phyloP scores from a whole-genome alignment of 2,888 invertebrate species.

The Sminthurides aquaticus region DNA sequence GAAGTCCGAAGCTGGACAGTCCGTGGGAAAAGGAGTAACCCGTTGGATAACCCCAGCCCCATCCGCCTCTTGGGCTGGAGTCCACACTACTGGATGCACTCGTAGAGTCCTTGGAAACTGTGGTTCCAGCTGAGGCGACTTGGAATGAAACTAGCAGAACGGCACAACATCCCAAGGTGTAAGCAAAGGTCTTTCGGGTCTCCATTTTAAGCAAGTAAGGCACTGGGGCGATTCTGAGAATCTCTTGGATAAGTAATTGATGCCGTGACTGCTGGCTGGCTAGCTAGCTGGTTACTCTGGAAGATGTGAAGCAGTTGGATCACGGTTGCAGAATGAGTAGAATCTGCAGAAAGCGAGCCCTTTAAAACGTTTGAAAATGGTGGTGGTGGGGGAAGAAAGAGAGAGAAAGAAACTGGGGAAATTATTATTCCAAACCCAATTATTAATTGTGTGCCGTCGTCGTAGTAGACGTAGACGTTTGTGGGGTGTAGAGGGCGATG shows the following conservation, averaged over 20 bases:
- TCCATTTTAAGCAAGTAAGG: slow-evolving; percentile 3
- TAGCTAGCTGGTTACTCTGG: no score
- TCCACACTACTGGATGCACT: neutral
- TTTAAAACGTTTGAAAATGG: neutral
- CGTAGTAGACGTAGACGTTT: no score
- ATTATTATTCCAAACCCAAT: neutral
- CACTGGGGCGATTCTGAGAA: no score
- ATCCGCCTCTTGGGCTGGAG: slow-evolving; percentile 5
- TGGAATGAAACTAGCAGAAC: neutral
- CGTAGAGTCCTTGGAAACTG: neutral
- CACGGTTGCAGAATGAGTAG: neutral
- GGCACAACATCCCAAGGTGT: neutral
- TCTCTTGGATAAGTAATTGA: no score
- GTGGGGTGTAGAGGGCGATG: neutral
- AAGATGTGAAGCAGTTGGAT: neutral
- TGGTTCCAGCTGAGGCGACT: neutral
- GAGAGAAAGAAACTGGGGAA: neutral
- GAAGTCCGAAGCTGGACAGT: slow-evolving; percentile 2
- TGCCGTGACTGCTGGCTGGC: no score
- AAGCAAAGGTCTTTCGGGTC: neutral
- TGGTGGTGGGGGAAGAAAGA: neutral
- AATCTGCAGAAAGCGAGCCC: neutral
- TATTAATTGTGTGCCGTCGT: neutral
- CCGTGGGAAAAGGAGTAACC: slow-evolving; percentile 7
- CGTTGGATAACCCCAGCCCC: slow-evolving; percentile 19